Evolutionary conservation across 2,888 invertebrate species (phyloP).

Genomic region (Limulus polyphemus): DNA sequence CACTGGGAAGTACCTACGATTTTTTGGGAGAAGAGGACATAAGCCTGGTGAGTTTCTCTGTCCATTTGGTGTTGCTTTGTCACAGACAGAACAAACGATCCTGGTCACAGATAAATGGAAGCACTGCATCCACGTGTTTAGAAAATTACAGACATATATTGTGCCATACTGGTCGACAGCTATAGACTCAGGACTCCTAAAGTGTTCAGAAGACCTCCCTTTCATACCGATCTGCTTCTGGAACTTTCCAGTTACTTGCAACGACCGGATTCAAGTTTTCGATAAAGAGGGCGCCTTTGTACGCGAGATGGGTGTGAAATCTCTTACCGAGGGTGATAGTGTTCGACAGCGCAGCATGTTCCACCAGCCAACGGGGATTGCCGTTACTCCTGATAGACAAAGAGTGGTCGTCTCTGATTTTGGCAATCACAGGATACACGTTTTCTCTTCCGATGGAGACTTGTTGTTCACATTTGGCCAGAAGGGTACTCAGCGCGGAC

Average conservation of each 20-base stretch:
- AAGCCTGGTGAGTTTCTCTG: conserved; percentile 45
- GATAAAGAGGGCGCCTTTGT: conserved; percentile 47
- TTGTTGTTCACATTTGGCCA: conserved; percentile 51
- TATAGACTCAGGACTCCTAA: conserved; percentile 61
- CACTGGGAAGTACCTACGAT: conserved; percentile 31
- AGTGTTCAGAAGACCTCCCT: conserved; percentile 49
- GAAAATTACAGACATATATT: conserved; percentile 47
- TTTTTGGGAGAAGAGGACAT: conserved; percentile 4
- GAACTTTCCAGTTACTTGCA: conserved; percentile 64
- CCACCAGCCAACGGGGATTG: conserved; percentile 57
- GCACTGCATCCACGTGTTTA: conserved; percentile 55
- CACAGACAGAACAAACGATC: conserved; percentile 45
- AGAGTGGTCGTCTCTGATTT: conserved; percentile 52
- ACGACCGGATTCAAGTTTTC: conserved; percentile 48
- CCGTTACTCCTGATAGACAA: conserved; percentile 43
- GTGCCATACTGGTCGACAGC: conserved; percentile 45
- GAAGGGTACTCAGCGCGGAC: conserved; percentile 52
- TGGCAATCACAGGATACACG: conserved; percentile 52
- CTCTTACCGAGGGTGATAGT: not conserved
- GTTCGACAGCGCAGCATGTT: conserved; percentile 41
- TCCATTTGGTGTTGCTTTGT: conserved; percentile 50
- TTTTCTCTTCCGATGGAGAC: conserved; percentile 44
- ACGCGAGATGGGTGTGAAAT: conserved; percentile 46
- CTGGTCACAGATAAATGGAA: conserved; percentile 56
- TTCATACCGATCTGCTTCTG: conserved; percentile 58